Conservation (phyloP, 2,888 invertebrate species). For the Agrotis segetum region DNA sequence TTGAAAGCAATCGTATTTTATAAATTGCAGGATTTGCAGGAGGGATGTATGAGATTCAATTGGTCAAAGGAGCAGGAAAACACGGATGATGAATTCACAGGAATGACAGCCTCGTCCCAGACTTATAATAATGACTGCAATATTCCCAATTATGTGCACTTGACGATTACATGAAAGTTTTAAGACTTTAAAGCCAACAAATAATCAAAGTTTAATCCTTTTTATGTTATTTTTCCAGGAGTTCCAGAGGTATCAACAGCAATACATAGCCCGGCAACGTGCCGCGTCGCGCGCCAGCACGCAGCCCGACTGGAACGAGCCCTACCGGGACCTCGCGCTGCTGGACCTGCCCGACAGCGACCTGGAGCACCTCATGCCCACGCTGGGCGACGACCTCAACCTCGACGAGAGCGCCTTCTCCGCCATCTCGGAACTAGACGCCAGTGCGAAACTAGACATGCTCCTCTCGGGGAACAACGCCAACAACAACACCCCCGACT, state of each 20-base stretch:
- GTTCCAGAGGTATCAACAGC: constrained; percentile 92
- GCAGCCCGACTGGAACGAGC: constrained; percentile 88
- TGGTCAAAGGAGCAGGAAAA: too few species aligned
- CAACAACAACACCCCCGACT: constrained; percentile 71
- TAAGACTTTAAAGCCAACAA: too few species aligned
- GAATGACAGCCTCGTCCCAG: too few species aligned
- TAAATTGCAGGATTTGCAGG: too few species aligned
- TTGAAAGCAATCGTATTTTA: too few species aligned
- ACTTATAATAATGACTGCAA: too few species aligned
- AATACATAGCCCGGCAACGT: constrained; percentile 91
- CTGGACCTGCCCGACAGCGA: constrained; percentile 89
- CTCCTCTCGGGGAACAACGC: constrained; percentile 70
- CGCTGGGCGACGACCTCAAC: constrained; percentile 91
- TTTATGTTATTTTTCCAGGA: constrained; percentile 79
- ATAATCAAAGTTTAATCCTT: background rate
- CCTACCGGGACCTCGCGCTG: constrained; percentile 86
- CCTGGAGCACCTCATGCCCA: constrained; percentile 92
- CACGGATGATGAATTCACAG: too few species aligned
- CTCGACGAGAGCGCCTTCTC: constrained; percentile 84
- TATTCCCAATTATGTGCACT: too few species aligned
- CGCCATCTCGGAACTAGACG: constrained; percentile 83
- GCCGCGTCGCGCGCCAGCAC: constrained; percentile 82
- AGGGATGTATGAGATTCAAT: too few species aligned
- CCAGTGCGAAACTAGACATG: constrained; percentile 84
- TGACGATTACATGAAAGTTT: too few species aligned